A percentile compares a stretch with the other conserved stretches of the same genome.
phyloP scores from a whole-genome alignment of 2,113 vertebrate species.

The Oryzias celebensis region DNA sequence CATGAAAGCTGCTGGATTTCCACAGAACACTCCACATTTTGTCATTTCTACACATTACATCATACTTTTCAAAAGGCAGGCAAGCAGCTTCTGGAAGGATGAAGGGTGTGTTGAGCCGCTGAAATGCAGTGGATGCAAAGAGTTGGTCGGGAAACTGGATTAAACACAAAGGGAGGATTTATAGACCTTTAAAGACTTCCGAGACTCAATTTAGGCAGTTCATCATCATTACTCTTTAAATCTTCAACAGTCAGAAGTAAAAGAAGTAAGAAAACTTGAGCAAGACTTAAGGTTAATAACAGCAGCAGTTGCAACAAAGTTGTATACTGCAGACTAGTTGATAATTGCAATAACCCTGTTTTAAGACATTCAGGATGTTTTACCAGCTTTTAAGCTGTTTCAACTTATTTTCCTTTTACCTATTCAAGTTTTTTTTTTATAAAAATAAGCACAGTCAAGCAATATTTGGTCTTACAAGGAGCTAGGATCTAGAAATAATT shows the following conservation, averaged over 20 bases:
- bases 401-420: too few species aligned
- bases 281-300: not conserved
- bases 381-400: too few species aligned
- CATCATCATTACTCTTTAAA: not conserved
- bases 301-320: not conserved
- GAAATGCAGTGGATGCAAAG: conserved; percentile 15
- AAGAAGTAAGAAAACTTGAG: accelerated
- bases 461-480: too few species aligned
- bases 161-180: not conserved
- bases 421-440: too few species aligned
- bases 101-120: conserved; percentile 1
- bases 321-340: not conserved
- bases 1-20: not conserved
- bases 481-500: too few species aligned
- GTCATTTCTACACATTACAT: conserved; percentile 38
- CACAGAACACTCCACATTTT: not conserved
- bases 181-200: not conserved
- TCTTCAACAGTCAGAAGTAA: too few species aligned
- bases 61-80: conserved; percentile 7
- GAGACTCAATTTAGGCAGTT: not conserved
- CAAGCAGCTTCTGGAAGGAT: conserved; percentile 1
- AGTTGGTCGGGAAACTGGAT: conserved; percentile 4
- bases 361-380: too few species aligned
- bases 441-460: too few species aligned
- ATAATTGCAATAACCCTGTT: too few species aligned